Evolutionary conservation across 1,140 invertebrate genomes (phyloP), one percentile per base, ranked within the genome.

Genomic region (Brachionus plicatilis): DNA sequence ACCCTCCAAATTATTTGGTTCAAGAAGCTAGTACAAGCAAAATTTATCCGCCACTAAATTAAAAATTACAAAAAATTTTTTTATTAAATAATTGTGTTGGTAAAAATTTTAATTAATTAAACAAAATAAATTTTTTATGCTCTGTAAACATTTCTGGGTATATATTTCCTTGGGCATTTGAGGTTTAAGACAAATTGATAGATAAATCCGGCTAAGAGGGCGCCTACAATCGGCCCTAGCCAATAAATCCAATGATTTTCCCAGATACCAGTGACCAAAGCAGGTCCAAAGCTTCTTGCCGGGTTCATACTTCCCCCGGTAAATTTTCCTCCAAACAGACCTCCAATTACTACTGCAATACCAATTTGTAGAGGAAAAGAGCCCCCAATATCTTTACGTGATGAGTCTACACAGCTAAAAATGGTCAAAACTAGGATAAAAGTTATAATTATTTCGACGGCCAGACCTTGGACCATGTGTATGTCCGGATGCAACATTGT

Each of bases 331-430:
- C 65, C 95, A 85, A 93, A 93, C 85, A 97, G 91, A 88, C 97
- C 95, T 85, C 94, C 93, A 60, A 93, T 93, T 5, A 93, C 92
- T 87, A 97, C 88, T 11, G 88, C 86, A 6, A 97, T 91, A 0
- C 96, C 96, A 85, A 98, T 95, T 76, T 95, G 94, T 9, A 98
- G 88, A 0, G 96, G 94, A 3, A 92, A 93, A 8, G 95, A 95
- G 24, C 95, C 95, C 86, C 92, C 93, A 41, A 95, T 90, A 88
- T 96, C 95, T 50, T 89, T 92, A 60, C 95, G 92, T 65, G 93
- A 92, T 7, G 85, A 85, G 88, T 98, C 96, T 68, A 93, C 94
- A 0, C 95, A 94, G 0, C 93, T 94, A 86, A 95, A 94, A 6
- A 97, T 94, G 11, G 95, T 93, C 50, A 96, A 91, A 0, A 97